A percentile compares a stretch with the other conserved stretches of the same genome.
Evolutionary conservation across 2,888 invertebrate genomes (phyloP).

Genomic region (Aphodius sticticus): DNA sequence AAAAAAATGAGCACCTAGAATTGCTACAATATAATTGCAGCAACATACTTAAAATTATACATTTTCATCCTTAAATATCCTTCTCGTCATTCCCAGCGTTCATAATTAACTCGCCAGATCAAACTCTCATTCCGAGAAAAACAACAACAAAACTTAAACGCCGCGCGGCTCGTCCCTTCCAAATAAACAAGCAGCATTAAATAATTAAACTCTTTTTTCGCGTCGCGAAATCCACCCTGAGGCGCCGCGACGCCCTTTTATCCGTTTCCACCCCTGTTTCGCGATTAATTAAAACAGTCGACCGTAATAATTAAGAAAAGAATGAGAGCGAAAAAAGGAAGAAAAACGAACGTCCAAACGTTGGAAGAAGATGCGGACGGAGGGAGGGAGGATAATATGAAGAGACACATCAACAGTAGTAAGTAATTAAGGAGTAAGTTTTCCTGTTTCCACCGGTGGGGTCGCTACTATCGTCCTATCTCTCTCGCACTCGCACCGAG

Average conservation of each 20-base stretch:
- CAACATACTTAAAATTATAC: too few species aligned
- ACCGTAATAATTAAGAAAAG: constrained; percentile 18
- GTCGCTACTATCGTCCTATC: constrained; percentile 11
- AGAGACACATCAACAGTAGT: constrained; percentile 26
- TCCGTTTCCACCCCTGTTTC: neutral
- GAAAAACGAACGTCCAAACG: neutral
- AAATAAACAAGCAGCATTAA: neutral
- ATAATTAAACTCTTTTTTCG: neutral
- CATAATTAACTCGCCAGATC: neutral
- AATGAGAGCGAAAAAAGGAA: neutral
- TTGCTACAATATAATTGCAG: too few species aligned
- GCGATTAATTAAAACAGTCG: constrained; percentile 18
- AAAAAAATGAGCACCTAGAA: too few species aligned
- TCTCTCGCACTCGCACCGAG: neutral
- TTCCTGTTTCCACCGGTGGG: neutral
- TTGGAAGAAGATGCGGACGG: neutral
- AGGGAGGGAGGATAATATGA: neutral
- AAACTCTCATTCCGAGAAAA: neutral
- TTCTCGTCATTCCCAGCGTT: too few species aligned
- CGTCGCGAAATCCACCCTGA: neutral
- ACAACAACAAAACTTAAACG: neutral
- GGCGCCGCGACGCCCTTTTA: neutral
- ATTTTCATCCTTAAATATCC: too few species aligned
- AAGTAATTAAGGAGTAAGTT: constrained; percentile 19
- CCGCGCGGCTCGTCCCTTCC: neutral